Base-by-base conservation (phyloP, 92 coral and sea anemone genomes). In the Porites evermanni region DNA sequence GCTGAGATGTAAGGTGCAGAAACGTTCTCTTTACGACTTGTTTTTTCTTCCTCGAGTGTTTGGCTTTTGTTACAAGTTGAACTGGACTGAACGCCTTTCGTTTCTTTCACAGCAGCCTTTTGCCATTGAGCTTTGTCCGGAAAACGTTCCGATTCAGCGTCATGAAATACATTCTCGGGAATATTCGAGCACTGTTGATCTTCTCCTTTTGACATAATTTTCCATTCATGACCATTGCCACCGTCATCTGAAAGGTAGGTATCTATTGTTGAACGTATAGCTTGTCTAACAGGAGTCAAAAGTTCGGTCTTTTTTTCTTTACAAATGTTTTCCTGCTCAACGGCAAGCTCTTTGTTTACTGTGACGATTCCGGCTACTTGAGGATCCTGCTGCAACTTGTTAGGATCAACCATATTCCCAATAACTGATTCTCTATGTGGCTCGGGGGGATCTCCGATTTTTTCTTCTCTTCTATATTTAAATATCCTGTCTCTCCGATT, bases 221-320 rank as follows among this genome's bases (percentile, higher is more conserved):
- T 13, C 66, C 67, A 24, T 56, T 69, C 29, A 56, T 6, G 56
- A 61, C 29, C 54, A 18, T 75, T 32, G 26, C 0, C 52, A 38
- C 52, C 64, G 50, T 12, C 14, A 51, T 54, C 77, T 69, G 6
- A 13, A 26, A 54, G 16, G 21, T 13, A 59, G 20, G 26, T 29
- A 38, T 71, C 18, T 18, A 71, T 58, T 11, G 78, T 58, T 44
- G 18, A 51, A 58, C 8, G 77, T n/a, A 29, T 70, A 59, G 86
- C 52, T 60, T 70, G 75, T 58, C 50, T 70, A 44, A 81, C 77
- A 11, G 86, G 86, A 71, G 67, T 71, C 20, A 71, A 51, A 54
- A 81, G 44, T 9, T 81, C 59, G 58, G 59, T 44, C 50, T 81
- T 70, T 1, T 26, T 1, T 44, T 6, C 29, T 13, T 1, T 6